Evolutionary conservation across 30 jellyfish, hydroid and myxozoan genomes (phyloP), one percentile per base, ranked within the genome.

Genomic region (Rhopilema esculentum): DNA sequence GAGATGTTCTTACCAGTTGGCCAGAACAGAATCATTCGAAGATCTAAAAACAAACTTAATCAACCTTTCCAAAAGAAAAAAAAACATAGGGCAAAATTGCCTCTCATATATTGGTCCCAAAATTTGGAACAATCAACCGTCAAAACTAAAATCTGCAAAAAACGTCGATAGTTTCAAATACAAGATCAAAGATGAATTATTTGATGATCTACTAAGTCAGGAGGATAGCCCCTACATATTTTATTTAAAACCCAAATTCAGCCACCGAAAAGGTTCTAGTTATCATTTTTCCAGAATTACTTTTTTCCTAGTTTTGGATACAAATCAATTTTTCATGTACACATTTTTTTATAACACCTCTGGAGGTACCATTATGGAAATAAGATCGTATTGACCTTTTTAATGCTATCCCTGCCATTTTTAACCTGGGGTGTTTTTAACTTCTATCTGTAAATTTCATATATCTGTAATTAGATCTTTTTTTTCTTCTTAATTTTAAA

Each of bases 61-160:
- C 27, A 23, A 50, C 89, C 26, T 57, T 79, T 63, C 70, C 28
- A 21, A 65, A 79, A 24, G 26, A 26, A 16, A 79, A 24, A 16
- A 26, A 16, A 57, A 79, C 15, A 64, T 48, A 65, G 82, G 75
- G 49, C 83, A 27, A 79, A 33, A 62, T 16, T 29, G 75, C 49
- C 69, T 79, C 30, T 79, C 89, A 66, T 79, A 49, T 53, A 51
- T 76, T 12, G 87, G 87, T 15, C 87, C 87, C 25, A 49, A 76
- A 49, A 4, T 76, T 15, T 76, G 75, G 52, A 76, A 76, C 75
- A 76, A 49, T 76, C 87, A 21, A 28, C 53, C 87, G 53, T 49
- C 73, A 49, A 72, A 76, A 76, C 75, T 76, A 52, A 76, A 49
- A 76, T 12, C 74, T 9, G 53, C 61, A 52, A 27, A 20, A 12